Percentiles rank a stretch among this genome's conserved stretches.
Conservation (phyloP, 37 sponge, comb jelly and placozoan species). For the Dysidea cf. avara region DNA sequence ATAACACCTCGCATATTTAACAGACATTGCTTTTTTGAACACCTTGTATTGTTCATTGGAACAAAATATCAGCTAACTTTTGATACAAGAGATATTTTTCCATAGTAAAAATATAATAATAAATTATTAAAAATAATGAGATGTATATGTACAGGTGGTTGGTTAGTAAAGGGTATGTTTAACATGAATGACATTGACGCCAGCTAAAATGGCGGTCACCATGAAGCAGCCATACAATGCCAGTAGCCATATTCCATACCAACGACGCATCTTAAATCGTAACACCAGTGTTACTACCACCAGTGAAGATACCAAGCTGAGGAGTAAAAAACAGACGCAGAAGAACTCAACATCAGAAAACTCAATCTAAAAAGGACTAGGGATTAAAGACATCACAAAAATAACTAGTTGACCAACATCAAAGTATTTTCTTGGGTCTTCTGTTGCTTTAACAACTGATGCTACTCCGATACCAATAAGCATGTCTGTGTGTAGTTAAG, state of each 20-base stretch:
- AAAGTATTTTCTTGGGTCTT: background rate
- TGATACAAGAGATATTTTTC: no score
- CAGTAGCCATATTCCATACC: slow-evolving; percentile 69
- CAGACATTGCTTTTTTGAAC: no score
- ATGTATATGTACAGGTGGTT: no score
- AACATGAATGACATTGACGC: slow-evolving; percentile 59
- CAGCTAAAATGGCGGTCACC: slow-evolving; percentile 72
- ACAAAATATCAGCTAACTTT: no score
- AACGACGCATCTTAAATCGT: slow-evolving; percentile 66
- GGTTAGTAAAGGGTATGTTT: no score
- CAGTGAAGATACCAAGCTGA: slow-evolving; percentile 65
- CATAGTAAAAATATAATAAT: no score
- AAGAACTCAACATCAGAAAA: slow-evolving; percentile 81
- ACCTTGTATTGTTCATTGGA: no score
- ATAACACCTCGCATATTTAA: no score
- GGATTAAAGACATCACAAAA: background rate
- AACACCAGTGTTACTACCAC: slow-evolving; percentile 42
- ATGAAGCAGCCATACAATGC: slow-evolving; percentile 70
- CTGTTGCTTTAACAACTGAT: slow-evolving; percentile 47
- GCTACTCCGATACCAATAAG: slow-evolving; percentile 84
- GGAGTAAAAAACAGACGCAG: slow-evolving; percentile 74
- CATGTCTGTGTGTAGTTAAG: slow-evolving; percentile 56
- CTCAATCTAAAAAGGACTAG: slow-evolving; percentile 41
- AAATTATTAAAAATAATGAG: no score
- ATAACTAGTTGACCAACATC: slow-evolving; percentile 10